Base-by-base conservation (phyloP, 2,797 vertebrate species). In the Halcyon chelicuti region DNA sequence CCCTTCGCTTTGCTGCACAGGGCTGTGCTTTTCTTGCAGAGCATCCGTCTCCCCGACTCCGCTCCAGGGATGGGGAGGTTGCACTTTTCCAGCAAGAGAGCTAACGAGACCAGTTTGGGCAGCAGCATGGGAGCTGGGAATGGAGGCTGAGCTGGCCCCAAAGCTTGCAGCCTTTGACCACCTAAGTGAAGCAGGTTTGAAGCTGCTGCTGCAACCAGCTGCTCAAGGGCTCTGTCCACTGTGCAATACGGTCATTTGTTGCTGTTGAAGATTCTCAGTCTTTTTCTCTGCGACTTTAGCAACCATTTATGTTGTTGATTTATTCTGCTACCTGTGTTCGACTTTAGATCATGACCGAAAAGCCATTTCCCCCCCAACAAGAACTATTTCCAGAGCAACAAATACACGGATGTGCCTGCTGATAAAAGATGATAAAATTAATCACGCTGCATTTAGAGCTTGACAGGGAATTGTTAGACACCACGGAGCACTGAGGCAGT, bases 361-460 rank as follows among this genome's bases (percentile, higher is more conserved):
- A 5, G 7, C 7, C 10, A 9, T 55, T 46, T 20, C 1, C 0
- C 0, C 5, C 20, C 2, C 3, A 70, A 31, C 15, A 39, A 5
- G 6, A 19, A 37, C 6, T 21, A 28, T 18, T 73, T 28, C 23
- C 47, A 40, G 19, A 72, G 46, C 51, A 52, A 47, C 5, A 47
- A 35, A 22, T 1, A 22, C 2, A 1, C 6, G 3, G 31, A 33
- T 15, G 22, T 25, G 4, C 17, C n/a, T 5, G 9, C n/a, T 12
- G 9, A 70, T 31, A 2, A 14, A 44, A 46, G 31, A 44, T 47
- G 12, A 11, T 13, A 55, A n/a, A n/a, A 29, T 17, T 52, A 5
- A 20, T 21, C 44, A 26, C 3, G 16, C 65, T 60, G 49, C 19
- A n/a, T 22, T 75, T n/a, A 10, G 10, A 79, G 42, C 37, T 77